phyloP scores from a whole-genome alignment of 1,140 invertebrate species.

The Arctopsyche grandis region DNA sequence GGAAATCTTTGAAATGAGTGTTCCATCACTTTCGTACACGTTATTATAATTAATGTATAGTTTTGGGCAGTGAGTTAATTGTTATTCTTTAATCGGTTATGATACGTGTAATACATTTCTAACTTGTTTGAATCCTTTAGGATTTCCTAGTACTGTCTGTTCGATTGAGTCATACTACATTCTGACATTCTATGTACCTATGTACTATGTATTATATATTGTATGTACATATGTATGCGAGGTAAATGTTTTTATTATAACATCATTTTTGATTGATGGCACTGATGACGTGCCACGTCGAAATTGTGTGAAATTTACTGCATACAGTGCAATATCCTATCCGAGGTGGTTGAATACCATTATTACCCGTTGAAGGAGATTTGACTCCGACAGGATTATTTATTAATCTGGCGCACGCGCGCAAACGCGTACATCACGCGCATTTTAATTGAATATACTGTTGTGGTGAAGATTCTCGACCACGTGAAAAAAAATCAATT shows the following conservation, averaged over 20 bases:
- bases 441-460: slow-evolving; percentile 35
- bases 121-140: no score
- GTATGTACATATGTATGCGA: neutral
- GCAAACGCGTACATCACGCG: neutral
- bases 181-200: no score
- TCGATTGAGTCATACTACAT: no score
- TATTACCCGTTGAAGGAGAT: neutral
- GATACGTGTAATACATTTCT: no score
- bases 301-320: slow-evolving; percentile 44
- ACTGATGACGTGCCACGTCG: slow-evolving; percentile 9
- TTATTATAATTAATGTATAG: slow-evolving; percentile 18
- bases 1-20: neutral
- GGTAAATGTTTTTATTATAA: neutral
- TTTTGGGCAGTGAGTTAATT: slow-evolving; percentile 3
- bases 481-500: slow-evolving; percentile 6
- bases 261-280: slow-evolving; percentile 31
- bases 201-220: no score
- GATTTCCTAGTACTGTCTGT: no score
- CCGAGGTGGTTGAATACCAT: neutral
- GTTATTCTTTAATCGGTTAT: neutral
- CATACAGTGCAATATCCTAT: neutral
- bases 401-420: slow-evolving; percentile 19
- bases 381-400: slow-evolving; percentile 25
- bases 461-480: neutral
- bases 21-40: slow-evolving; percentile 19